Evolutionary conservation across 2,113 vertebrate genomes (phyloP).

Genomic region (Alaudala cheleensis): DNA sequence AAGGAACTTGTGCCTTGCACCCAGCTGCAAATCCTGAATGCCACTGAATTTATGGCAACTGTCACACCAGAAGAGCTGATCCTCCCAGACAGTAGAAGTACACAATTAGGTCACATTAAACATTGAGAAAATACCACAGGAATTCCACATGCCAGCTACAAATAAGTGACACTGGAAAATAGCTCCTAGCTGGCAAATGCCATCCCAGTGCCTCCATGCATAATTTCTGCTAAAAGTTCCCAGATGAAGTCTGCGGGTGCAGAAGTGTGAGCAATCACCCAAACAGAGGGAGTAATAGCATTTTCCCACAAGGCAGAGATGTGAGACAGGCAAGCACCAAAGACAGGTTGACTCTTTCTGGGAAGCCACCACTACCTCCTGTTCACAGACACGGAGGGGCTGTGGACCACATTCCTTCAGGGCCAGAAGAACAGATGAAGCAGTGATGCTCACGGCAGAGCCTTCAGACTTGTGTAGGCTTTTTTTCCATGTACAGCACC

Average conservation of each 20-base stretch:
- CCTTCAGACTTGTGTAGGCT: background rate
- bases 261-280: background rate
- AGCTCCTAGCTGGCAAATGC: background rate
- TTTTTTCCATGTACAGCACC: background rate
- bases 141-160: background rate
- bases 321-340: background rate
- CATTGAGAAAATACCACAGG: background rate
- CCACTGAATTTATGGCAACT: background rate
- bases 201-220: background rate
- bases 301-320: background rate
- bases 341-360: background rate
- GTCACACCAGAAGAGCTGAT: conserved; percentile 6
- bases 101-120: conserved; percentile 45
- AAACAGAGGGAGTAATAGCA: background rate
- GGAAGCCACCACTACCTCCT: rapidly evolving
- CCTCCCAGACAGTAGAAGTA: conserved; percentile 4
- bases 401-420: background rate
- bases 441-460: rapidly evolving
- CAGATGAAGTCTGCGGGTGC: rapidly evolving
- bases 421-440: background rate
- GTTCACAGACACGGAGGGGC: rapidly evolving
- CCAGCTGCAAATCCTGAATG: background rate
- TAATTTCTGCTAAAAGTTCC: background rate
- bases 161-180: background rate
- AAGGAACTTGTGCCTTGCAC: background rate